These are phyloP conservation scores for Baronia brevicornis DNA, from an alignment of 2,888 invertebrate genomes.

Conservation along the genomic window DNA sequence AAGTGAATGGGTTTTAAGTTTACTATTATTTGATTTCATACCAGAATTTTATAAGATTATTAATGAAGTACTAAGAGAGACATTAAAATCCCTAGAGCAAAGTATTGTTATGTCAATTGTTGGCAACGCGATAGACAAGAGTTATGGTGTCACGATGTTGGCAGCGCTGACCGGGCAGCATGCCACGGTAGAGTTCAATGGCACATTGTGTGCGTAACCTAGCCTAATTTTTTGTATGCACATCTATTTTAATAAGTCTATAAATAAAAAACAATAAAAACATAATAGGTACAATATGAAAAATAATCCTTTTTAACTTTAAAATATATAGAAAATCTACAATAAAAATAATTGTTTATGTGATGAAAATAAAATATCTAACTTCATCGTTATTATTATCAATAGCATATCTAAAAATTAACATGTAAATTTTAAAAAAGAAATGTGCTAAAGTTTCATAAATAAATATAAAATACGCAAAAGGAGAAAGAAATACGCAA, in stretches of 20 bases:
- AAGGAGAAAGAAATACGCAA: too few species aligned
- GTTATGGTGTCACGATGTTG: constrained; percentile 33
- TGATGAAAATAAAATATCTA: too few species aligned
- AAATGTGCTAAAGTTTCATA: too few species aligned
- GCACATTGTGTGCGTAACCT: constrained; percentile 22
- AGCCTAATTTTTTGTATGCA: constrained; percentile 16
- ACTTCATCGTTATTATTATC: too few species aligned
- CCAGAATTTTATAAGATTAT: too few species aligned
- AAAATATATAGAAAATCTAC: too few species aligned
- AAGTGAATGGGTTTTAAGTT: too few species aligned
- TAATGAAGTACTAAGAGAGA: constrained; percentile 6
- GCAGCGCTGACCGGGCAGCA: constrained; percentile 29
- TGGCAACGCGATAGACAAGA: constrained; percentile 24
- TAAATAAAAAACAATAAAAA: constrained; percentile 6
- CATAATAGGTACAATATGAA: neutral
- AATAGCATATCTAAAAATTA: too few species aligned
- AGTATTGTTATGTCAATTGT: constrained; percentile 38
- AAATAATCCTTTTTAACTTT: neutral
- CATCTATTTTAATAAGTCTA: constrained; percentile 5
- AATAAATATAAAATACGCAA: too few species aligned
- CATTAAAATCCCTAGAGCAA: constrained; percentile 16
- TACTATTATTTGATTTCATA: too few species aligned
- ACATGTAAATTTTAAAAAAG: too few species aligned
- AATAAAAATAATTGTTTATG: too few species aligned
- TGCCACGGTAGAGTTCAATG: constrained; percentile 48